Evolutionary conservation across 2,797 vertebrate genomes (phyloP).

Genomic region (Argentina silus): DNA sequence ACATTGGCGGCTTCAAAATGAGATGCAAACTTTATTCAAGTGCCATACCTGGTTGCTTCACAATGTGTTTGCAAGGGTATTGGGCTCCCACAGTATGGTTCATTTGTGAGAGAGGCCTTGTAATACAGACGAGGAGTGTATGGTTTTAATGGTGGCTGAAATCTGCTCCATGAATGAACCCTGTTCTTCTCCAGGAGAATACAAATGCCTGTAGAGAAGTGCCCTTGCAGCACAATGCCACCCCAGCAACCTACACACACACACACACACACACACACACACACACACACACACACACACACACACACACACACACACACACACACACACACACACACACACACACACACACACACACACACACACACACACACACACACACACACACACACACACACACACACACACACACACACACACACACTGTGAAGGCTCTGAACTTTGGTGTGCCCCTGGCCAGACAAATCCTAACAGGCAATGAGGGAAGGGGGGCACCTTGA

Average conservation of each 20-base stretch:
- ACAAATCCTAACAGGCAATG: constrained; percentile 42
- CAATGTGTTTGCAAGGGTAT: constrained; percentile 18
- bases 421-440: constrained; percentile 16
- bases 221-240: constrained; percentile 44
- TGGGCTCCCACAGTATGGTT: not conserved
- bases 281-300: constrained; percentile 19
- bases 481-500: constrained; percentile 52
- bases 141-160: constrained; percentile 13
- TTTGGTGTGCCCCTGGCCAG: constrained; percentile 29
- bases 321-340: constrained; percentile 25
- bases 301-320: constrained; percentile 5
- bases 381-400: constrained; percentile 18
- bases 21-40: no score
- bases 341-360: constrained; percentile 11
- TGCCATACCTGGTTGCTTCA: not conserved
- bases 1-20: no score
- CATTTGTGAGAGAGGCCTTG: not conserved
- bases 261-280: constrained; percentile 8
- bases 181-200: constrained; percentile 45
- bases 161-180: constrained; percentile 41
- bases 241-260: constrained; percentile 12
- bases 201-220: constrained; percentile 50
- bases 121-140: constrained; percentile 19
- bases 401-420: constrained; percentile 14
- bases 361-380: not conserved